Evolutionary conservation across 2,113 vertebrate genomes (phyloP), one percentile per base, ranked within the genome.

Genomic region (Salvator merianae): DNA sequence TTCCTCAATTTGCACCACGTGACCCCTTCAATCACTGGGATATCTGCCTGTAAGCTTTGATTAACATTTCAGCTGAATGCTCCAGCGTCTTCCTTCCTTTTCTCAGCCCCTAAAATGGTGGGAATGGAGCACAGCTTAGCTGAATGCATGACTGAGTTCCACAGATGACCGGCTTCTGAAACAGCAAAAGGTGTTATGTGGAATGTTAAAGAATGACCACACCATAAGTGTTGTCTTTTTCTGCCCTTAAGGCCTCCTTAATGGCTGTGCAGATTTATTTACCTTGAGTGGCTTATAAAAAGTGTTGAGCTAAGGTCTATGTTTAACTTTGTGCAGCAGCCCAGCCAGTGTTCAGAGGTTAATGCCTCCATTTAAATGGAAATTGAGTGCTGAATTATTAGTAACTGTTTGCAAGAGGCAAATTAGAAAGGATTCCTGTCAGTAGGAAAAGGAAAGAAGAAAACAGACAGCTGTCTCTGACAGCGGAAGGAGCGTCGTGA

Each of bases 281-380:
- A 79, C 88, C 59, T 81, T 8, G 36, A 91, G 81, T 84, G 53
- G 53, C 0, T 13, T 77, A 81, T 88, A 87, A 86, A 74, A 89
- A 87, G 68, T 18, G 1, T 16, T 30, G 81, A 40, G 55, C 88
- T 91, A 90, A 92, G 89, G 77, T 53, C 73, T n/a, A 0, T 65
- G 66, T 90, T 91, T 86, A 90, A 30, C 32, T 86, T 75, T 85
- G 79, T 83, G 80, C 89, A 84, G 82, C 87, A 89, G 84, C 69
- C 26, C 26, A 7, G 78, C 82, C 65, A 74, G 89, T 73, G 71
- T 63, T 36, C 75, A 75, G 89, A 94, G 95, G 93, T 95, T 94
- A 95, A 95, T 91, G 82, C 85, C 91, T 89, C 93, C 88, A 95
- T 95, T 95, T 95, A 95, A 94, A 94, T 94, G 93, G 94, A 95